Evolutionary conservation across 2,113 vertebrate species (phyloP).

Genomic region (Grus americana): DNA sequence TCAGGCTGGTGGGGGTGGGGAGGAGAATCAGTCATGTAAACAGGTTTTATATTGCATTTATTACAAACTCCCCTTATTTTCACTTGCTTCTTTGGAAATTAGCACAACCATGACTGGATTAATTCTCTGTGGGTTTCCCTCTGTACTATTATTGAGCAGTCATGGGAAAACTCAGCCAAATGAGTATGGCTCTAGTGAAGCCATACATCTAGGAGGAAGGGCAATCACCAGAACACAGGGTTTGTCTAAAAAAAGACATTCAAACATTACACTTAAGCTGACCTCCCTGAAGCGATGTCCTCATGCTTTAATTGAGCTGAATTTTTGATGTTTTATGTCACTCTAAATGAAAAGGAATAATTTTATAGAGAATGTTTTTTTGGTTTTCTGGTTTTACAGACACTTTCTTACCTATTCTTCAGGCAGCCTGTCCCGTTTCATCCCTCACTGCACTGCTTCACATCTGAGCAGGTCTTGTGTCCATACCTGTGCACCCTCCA

Average conservation of each 20-base stretch:
- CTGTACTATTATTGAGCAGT: slow-evolving; percentile 63
- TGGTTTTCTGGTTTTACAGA: background rate
- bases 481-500: background rate
- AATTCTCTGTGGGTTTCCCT: slow-evolving; percentile 54
- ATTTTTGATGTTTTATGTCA: slow-evolving; percentile 54
- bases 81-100: slow-evolving; percentile 43
- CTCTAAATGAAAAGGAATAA: background rate
- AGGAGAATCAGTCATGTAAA: slow-evolving; percentile 36
- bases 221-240: slow-evolving; percentile 45
- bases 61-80: slow-evolving; percentile 48
- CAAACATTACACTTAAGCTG: slow-evolving; percentile 37
- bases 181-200: slow-evolving; percentile 35
- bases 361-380: background rate
- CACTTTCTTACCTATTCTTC: background rate
- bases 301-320: slow-evolving; percentile 54
- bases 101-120: slow-evolving; percentile 56
- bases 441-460: background rate
- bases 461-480: background rate
- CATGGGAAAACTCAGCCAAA: slow-evolving; percentile 60
- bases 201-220: slow-evolving; percentile 39
- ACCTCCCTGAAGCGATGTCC: slow-evolving; percentile 35
- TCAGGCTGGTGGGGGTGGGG: background rate
- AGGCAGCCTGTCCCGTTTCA: background rate
- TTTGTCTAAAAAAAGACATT: slow-evolving; percentile 57
- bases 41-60: slow-evolving; percentile 57